Evolutionary conservation across 2,797 vertebrate species (phyloP).

Genomic region (Echeneis naucrates): DNA sequence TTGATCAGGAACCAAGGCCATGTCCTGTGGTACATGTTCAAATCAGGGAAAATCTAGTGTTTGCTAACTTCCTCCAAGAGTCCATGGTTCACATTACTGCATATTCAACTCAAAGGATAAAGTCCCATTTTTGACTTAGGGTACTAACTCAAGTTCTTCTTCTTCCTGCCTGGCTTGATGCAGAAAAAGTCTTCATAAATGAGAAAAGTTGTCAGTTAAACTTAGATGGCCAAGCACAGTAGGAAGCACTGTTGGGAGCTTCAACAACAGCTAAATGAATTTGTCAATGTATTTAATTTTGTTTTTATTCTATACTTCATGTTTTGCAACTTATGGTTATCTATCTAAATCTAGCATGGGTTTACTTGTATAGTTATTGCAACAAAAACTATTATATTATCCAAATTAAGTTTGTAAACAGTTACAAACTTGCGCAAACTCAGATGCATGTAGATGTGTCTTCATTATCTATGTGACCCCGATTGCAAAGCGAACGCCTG

Average conservation of each 20-base stretch:
- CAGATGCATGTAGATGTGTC: conserved; percentile 25
- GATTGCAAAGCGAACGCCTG: conserved; percentile 47
- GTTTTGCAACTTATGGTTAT: neutral
- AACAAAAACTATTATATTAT: conserved; percentile 3
- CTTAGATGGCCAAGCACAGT: neutral
- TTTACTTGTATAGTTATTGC: too few relatives aligned
- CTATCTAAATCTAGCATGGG: too few relatives aligned
- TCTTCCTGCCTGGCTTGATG: neutral
- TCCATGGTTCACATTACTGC: conserved; percentile 69
- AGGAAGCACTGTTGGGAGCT: neutral
- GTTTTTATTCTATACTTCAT: neutral
- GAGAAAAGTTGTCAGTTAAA: conserved; percentile 1
- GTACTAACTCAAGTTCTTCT: conserved; percentile 3
- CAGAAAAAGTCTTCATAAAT: neutral
- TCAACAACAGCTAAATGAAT: neutral
- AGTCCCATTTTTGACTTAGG: conserved; percentile 57
- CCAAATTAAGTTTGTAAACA: conserved; percentile 27
- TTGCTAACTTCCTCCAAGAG: conserved; percentile 64
- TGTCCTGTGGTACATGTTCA: conserved; percentile 62
- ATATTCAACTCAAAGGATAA: conserved; percentile 63
- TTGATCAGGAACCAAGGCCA: conserved; percentile 74
- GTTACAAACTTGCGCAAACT: conserved; percentile 18
- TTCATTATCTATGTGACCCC: conserved; percentile 63
- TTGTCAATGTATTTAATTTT: neutral
- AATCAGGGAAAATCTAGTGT: conserved; percentile 57